Evolutionary conservation across 2,113 vertebrate genomes (phyloP), one percentile per base, ranked within the genome.

Genomic region (Sinocyclocheilus rhinocerous): DNA sequence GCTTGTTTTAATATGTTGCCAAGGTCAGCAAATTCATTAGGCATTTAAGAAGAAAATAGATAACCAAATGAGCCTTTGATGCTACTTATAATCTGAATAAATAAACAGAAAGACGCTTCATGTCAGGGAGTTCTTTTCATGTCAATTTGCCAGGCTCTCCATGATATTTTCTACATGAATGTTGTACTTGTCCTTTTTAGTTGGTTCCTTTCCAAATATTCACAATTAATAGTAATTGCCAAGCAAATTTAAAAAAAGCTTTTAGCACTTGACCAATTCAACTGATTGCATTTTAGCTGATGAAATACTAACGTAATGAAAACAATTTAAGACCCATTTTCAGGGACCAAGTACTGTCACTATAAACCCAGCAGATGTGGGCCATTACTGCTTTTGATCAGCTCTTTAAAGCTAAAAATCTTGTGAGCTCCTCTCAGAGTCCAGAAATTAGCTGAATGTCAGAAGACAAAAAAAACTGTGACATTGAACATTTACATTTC

Each of bases 21-120:
- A 69, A 69, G 61, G 63, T 82, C 80, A 50, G 24, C 22, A 70
- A 82, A 82, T 82, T 69, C 9, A 82, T 69, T 82, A 69, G 24
- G 8, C 61, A 50, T 82, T 82, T 50, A 52, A 52, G 42, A 82
- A 24, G 22, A 65, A 81, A 42, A 45, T 0, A 65, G 78, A 63
- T 39, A 39, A 79, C 29, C 15, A 59, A 59, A 79, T 59, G 57
- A 81, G 59, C 36, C 78, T 39, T 45, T 81, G 59, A 65, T 50
- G 39, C 29, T 9, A 4, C 24, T 52, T 18, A 26, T 67, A 61
- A 50, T 65, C 12, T 26, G 59, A 45, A 81, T 67, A 81, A 69
- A 82, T 69, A 48, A 69, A 67, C 15, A 69, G 4, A 63, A 45
- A 69, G 39, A 67, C 4, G 2, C 8, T 48, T 11, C 29, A 6